Evolutionary conservation across 1,140 invertebrate species (phyloP).

Genomic region (Anastatus disparis): DNA sequence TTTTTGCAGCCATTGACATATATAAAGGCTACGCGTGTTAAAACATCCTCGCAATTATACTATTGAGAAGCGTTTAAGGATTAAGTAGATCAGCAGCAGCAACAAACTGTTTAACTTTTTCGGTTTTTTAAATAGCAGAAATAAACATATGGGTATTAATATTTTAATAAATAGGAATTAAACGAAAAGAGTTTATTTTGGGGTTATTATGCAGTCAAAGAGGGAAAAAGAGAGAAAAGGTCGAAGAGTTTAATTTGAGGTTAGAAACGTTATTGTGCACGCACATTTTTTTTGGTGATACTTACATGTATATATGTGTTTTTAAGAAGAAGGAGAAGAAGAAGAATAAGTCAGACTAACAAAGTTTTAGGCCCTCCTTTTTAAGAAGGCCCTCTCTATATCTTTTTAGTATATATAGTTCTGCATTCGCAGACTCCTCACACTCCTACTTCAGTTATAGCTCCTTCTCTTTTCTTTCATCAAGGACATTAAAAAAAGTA

Average conservation of each 20-base stretch:
- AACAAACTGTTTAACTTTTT: too few species aligned
- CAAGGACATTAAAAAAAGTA: constrained; percentile 68
- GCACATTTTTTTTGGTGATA: background rate
- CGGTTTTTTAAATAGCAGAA: too few species aligned
- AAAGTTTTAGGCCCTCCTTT: constrained; percentile 19
- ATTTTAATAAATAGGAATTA: constrained; percentile 34
- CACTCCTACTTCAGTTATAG: too few species aligned
- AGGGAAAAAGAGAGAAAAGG: constrained; percentile 19
- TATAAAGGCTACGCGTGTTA: too few species aligned
- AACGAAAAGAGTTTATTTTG: background rate
- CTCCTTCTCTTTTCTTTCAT: too few species aligned
- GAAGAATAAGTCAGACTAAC: too few species aligned
- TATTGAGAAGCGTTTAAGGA: too few species aligned
- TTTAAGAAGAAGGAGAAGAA: too few species aligned
- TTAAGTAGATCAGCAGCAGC: too few species aligned
- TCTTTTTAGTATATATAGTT: constrained; percentile 51
- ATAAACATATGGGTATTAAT: too few species aligned
- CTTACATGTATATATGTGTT: background rate
- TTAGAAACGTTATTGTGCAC: constrained; percentile 45
- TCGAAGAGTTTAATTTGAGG: constrained; percentile 58
- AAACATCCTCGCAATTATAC: too few species aligned
- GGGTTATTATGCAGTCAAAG: background rate
- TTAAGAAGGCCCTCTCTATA: constrained; percentile 53
- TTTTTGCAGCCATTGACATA: too few species aligned
- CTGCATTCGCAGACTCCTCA: constrained; percentile 68